phyloP scores from a whole-genome alignment of 1,140 invertebrate species.

The Eumaeus atala region DNA sequence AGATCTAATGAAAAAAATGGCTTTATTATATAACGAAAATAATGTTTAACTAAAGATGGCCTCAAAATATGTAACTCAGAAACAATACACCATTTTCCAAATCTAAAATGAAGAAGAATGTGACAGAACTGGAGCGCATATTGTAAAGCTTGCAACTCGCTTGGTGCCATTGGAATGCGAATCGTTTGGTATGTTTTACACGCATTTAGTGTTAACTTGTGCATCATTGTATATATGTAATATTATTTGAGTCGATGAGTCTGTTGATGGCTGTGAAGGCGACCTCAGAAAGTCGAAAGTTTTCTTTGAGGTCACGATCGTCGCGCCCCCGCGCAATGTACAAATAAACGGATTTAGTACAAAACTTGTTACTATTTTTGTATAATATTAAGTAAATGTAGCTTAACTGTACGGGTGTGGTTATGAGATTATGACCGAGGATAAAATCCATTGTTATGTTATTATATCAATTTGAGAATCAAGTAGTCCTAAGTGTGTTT shows the following conservation, averaged over 20 bases:
- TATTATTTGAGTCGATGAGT: conserved; percentile 29
- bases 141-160: no score
- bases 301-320: conserved; percentile 21
- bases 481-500: conserved; percentile 4
- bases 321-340: conserved; percentile 58
- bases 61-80: no score
- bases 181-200: conserved; percentile 27
- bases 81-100: no score
- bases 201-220: conserved; percentile 35
- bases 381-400: conserved; percentile 66
- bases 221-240: conserved; percentile 26
- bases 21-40: no score
- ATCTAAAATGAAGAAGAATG: no score
- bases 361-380: conserved; percentile 73
- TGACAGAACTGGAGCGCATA: no score
- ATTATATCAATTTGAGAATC: conserved; percentile 17
- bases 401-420: conserved; percentile 48
- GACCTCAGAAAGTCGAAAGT: conserved; percentile 13
- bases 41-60: no score
- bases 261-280: conserved; percentile 43
- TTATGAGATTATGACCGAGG: conserved; percentile 44
- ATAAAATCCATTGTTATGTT: conserved; percentile 24
- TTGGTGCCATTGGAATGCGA: not conserved
- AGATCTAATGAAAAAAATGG: no score
- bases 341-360: conserved; percentile 65